These are phyloP conservation scores for Drosophila kokeensis DNA, from an alignment of 2,888 invertebrate species.

Conservation along the genomic window DNA sequence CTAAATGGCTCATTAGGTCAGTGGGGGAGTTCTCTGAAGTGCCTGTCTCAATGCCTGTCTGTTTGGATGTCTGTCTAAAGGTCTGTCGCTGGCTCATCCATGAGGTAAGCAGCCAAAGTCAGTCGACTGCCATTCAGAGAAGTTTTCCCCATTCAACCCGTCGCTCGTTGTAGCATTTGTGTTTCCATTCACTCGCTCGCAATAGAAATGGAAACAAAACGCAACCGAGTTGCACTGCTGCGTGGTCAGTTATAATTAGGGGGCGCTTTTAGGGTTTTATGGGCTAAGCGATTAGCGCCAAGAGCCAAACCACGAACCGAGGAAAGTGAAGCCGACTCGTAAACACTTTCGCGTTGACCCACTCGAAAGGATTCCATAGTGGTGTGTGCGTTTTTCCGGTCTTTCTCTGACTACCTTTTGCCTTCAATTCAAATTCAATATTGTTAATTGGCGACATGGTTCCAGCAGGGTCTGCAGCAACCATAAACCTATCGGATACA, in stretches of 20 bases:
- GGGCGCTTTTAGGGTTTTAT: constrained; percentile 61
- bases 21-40: constrained; percentile 51
- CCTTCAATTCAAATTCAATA: constrained; percentile 54
- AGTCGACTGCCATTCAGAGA: constrained; percentile 50
- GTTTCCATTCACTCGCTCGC: constrained; percentile 31
- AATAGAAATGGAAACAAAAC: constrained; percentile 48
- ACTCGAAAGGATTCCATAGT: constrained; percentile 19
- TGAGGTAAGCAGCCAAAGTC: constrained; percentile 43
- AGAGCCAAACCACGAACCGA: constrained; percentile 21
- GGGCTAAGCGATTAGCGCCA: constrained; percentile 70
- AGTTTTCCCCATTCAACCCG: constrained; percentile 58
- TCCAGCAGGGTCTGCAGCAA: constrained; percentile 26
- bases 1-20: constrained; percentile 84
- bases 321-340: constrained; percentile 37
- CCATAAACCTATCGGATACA: constrained; percentile 62
- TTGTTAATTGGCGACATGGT: constrained; percentile 72
- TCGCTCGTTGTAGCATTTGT: constrained; percentile 38
- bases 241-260: constrained; percentile 82
- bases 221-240: constrained; percentile 71
- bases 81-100: constrained; percentile 32
- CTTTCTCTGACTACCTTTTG: background rate
- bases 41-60: constrained; percentile 17
- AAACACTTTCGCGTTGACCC: constrained; percentile 62
- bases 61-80: constrained; percentile 5
- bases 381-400: background rate